Evolutionary conservation across 2,113 vertebrate species (phyloP).

Genomic region (Falcunculus frontatus): DNA sequence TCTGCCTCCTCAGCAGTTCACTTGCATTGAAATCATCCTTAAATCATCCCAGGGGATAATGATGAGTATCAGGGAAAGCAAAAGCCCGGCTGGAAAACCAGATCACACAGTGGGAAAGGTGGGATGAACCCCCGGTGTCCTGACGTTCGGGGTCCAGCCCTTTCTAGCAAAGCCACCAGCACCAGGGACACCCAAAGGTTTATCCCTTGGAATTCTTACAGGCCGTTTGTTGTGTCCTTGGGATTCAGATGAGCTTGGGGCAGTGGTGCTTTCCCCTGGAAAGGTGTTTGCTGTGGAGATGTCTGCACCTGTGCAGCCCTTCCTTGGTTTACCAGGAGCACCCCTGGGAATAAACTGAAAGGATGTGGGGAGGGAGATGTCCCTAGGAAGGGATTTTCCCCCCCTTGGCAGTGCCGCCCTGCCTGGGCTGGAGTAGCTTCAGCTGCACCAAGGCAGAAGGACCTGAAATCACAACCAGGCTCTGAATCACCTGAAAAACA

Average conservation of each 20-base stretch:
- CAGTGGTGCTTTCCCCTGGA: not conserved
- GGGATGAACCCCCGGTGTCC: not conserved
- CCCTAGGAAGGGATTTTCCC: not conserved
- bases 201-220: not conserved
- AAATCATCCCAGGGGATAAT: not conserved
- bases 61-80: not conserved
- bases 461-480: not conserved
- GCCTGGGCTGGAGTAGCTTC: not conserved
- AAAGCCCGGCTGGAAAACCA: not conserved
- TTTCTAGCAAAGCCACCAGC: not conserved
- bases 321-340: not conserved
- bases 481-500: not conserved
- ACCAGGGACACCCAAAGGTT: not conserved
- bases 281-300: not conserved
- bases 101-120: not conserved
- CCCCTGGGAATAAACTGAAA: not conserved
- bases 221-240: not conserved
- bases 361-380: conserved; percentile 37
- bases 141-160: not conserved
- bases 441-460: not conserved
- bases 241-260: not conserved
- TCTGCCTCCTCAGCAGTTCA: not conserved
- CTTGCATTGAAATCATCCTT: not conserved
- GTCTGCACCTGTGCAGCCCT: rapidly evolving
- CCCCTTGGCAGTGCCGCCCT: not conserved